Percentiles rank a stretch among this genome's conserved stretches.
These are phyloP conservation scores for Panagrolaimus sp. DNA, from an alignment of 1,140 invertebrate species.

Conservation along the genomic window DNA sequence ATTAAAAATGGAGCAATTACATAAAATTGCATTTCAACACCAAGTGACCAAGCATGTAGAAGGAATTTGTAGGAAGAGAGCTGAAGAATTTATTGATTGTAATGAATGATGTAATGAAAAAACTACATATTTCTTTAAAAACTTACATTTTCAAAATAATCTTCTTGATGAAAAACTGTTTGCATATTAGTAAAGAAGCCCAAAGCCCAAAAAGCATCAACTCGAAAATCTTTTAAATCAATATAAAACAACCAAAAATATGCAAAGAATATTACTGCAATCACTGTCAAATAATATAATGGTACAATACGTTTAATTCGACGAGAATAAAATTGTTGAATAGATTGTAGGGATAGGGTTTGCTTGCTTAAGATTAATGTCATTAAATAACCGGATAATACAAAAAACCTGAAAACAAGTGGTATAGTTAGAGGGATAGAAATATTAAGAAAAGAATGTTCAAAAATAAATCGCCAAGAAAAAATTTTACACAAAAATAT, in stretches of 20 bases:
- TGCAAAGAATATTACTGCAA: background rate
- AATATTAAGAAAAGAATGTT: too few species aligned
- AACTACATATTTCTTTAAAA: too few species aligned
- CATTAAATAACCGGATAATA: conserved; percentile 2
- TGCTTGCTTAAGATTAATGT: background rate
- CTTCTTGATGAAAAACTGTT: background rate
- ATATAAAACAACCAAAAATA: background rate
- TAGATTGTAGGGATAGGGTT: background rate
- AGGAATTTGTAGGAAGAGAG: background rate
- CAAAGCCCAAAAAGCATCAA: conserved; percentile 1
- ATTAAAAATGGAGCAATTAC: background rate
- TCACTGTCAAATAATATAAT: background rate
- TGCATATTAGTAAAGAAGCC: conserved; percentile 5
- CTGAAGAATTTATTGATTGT: background rate
- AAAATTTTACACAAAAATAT: too few species aligned
- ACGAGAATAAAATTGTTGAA: conserved; percentile 1
- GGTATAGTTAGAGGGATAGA: too few species aligned
- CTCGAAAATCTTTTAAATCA: background rate
- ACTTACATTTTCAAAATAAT: background rate
- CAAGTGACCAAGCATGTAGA: conserved; percentile 6
- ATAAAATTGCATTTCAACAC: conserved; percentile 1
- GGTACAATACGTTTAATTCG: background rate
- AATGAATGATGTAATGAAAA: too few species aligned
- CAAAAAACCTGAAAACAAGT: conserved; percentile 4
- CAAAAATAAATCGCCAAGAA: too few species aligned